These are phyloP conservation scores for Anguilla japonica DNA, from an alignment of 2,113 vertebrate species.

Conservation along the genomic window DNA sequence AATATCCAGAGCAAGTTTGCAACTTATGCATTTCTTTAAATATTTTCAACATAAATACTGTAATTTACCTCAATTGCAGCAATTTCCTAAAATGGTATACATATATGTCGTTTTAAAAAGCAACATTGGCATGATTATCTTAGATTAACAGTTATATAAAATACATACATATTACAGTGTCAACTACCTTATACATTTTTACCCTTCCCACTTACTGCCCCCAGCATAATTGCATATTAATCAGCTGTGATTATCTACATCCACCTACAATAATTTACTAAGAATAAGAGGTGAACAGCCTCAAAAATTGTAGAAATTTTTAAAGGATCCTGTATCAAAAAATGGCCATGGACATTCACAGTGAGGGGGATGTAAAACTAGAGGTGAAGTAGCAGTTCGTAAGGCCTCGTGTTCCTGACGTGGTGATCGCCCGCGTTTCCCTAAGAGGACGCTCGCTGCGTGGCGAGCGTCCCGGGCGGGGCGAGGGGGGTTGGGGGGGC, in stretches of 20 bases:
- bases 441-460: conserved; percentile 16
- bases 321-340: background rate
- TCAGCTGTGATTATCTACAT: conserved; percentile 65
- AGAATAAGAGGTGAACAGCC: conserved; percentile 39
- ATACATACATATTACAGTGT: conserved; percentile 72
- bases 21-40: conserved; percentile 20
- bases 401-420: conserved; percentile 55
- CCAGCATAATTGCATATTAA: conserved; percentile 65
- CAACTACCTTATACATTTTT: conserved; percentile 65
- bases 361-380: conserved; percentile 42
- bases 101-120: conserved; percentile 60
- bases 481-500: too few relatives aligned
- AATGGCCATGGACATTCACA: conserved; percentile 24
- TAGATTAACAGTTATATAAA: conserved; percentile 68
- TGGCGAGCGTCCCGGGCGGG: background rate
- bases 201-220: conserved; percentile 52
- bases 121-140: conserved; percentile 66
- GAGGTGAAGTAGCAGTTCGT: conserved; percentile 41
- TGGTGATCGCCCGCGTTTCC: conserved; percentile 18
- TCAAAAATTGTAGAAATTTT: conserved; percentile 1
- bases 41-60: conserved; percentile 63
- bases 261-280: conserved; percentile 63
- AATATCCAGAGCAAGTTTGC: conserved; percentile 14
- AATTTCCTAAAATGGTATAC: conserved; percentile 52
- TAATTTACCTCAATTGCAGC: conserved; percentile 61